Percentiles rank a stretch among this genome's conserved stretches.
Conservation (phyloP, 2,888 invertebrate species). For the Clusia tigrina region DNA sequence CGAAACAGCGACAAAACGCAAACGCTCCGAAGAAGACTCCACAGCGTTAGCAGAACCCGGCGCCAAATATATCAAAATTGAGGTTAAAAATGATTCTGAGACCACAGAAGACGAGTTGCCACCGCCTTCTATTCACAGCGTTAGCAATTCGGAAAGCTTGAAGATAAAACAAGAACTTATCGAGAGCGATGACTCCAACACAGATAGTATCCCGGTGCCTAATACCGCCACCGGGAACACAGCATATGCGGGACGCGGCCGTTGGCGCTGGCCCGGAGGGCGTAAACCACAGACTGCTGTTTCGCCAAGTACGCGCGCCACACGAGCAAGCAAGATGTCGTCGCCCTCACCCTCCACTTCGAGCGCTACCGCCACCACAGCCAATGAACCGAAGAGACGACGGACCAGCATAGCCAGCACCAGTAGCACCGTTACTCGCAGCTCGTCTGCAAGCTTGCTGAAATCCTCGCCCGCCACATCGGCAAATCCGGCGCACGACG, state of each 20-base stretch:
- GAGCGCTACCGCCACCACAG: slow-evolving; percentile 13
- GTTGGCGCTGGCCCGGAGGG: slow-evolving; percentile 38
- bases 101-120: background rate
- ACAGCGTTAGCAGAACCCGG: slow-evolving; percentile 38
- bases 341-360: slow-evolving; percentile 44
- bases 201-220: background rate
- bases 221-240: slow-evolving; percentile 34
- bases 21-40: slow-evolving; percentile 49
- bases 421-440: slow-evolving; percentile 30
- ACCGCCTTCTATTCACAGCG: slow-evolving; percentile 26
- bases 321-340: slow-evolving; percentile 47
- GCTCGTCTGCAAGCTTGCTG: slow-evolving; percentile 42
- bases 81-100: slow-evolving; percentile 36
- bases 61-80: slow-evolving; percentile 50
- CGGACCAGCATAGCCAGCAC: slow-evolving; percentile 36
- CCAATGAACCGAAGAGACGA: slow-evolving; percentile 38
- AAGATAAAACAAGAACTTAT: slow-evolving; percentile 54
- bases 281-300: slow-evolving; percentile 37
- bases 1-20: slow-evolving; percentile 47
- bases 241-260: slow-evolving; percentile 44
- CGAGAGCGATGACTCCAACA: slow-evolving; percentile 44
- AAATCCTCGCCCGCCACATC: slow-evolving; percentile 41
- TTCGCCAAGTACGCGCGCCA: slow-evolving; percentile 49
- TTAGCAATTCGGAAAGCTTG: slow-evolving; percentile 31
- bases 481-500: slow-evolving; percentile 44